These are phyloP conservation scores for Paralichthys olivaceus DNA, from an alignment of 2,113 vertebrate genomes.

Conservation along the genomic window DNA sequence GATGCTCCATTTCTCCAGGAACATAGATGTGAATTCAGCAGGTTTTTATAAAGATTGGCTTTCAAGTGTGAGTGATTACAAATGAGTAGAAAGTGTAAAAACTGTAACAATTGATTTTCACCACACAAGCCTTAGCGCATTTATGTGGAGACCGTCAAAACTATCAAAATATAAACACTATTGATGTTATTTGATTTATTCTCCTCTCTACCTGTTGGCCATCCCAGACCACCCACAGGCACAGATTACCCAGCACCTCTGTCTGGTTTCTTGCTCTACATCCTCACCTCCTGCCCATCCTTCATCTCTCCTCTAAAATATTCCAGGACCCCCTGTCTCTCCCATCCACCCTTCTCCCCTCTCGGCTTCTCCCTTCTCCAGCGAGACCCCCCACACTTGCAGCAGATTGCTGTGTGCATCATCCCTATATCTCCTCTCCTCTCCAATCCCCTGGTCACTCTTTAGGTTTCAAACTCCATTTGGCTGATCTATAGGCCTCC, in stretches of 20 bases:
- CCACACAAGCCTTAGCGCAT: no score
- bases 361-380: conserved; percentile 23
- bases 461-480: conserved; percentile 86
- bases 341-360: conserved; percentile 6
- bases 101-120: no score
- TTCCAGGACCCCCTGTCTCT: conserved; percentile 15
- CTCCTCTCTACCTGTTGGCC: conserved; percentile 2
- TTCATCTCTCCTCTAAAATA: conserved; percentile 46
- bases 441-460: conserved; percentile 81
- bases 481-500: conserved; percentile 75
- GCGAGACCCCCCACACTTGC: conserved; percentile 70
- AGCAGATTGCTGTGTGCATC: conserved; percentile 77
- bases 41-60: no score
- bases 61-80: no score
- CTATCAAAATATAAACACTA: no score
- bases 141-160: no score
- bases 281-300: conserved; percentile 27
- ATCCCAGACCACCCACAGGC: conserved; percentile 64
- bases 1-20: no score
- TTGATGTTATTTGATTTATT: background rate
- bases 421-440: conserved; percentile 44
- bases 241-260: conserved; percentile 49
- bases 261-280: conserved; percentile 60
- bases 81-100: no score
- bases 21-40: no score